These are phyloP conservation scores for Thereuonema tuberculata DNA, from an alignment of 1,140 invertebrate species.

Conservation along the genomic window DNA sequence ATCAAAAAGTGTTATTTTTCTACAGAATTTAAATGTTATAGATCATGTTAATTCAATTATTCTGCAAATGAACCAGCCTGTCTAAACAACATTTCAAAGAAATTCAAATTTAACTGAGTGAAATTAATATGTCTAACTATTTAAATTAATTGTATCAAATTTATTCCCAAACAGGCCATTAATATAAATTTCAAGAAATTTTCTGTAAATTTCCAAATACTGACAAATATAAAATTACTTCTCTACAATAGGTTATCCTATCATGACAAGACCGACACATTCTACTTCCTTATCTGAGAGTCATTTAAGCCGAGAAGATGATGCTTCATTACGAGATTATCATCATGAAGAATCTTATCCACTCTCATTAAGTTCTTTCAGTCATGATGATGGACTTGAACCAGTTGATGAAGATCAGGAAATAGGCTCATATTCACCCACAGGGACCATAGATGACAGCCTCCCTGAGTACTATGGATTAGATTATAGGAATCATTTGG, in stretches of 20 bases:
- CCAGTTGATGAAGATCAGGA: conserved; percentile 3
- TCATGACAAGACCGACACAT: background rate
- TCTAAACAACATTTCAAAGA: too few relatives aligned
- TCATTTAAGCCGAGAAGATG: background rate
- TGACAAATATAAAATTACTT: background rate
- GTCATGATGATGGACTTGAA: background rate
- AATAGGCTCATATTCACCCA: background rate
- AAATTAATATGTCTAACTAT: too few relatives aligned
- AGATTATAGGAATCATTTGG: conserved; percentile 1
- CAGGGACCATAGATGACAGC: background rate
- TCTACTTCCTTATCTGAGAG: background rate
- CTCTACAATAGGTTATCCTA: background rate
- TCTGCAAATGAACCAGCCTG: too few relatives aligned
- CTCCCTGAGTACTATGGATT: background rate
- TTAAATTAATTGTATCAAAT: too few relatives aligned
- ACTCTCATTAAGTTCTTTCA: background rate
- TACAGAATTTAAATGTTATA: too few relatives aligned
- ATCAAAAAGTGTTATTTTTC: too few relatives aligned
- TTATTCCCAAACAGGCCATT: too few relatives aligned
- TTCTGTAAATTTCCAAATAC: too few relatives aligned
- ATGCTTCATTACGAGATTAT: background rate
- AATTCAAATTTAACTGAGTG: too few relatives aligned
- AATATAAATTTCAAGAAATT: too few relatives aligned
- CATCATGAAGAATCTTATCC: conserved; percentile 1
- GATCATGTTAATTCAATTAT: too few relatives aligned